These are phyloP conservation scores for Eurypyga helias DNA, from an alignment of 2,113 vertebrate species.

Conservation along the genomic window DNA sequence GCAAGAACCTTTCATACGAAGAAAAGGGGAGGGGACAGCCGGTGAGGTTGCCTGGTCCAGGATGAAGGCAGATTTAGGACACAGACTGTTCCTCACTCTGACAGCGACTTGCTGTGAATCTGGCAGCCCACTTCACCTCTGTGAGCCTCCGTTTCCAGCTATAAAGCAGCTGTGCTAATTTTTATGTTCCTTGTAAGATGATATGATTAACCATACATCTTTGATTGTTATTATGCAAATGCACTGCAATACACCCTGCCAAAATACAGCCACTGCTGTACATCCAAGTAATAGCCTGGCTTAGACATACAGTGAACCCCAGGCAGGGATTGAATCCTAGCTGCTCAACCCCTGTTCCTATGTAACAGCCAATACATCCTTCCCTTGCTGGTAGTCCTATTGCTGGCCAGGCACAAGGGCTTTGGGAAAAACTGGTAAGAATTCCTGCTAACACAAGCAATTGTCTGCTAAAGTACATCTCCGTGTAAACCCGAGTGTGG, in stretches of 20 bases:
- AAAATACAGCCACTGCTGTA: background rate
- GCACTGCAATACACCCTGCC: background rate
- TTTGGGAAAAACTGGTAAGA: accelerated
- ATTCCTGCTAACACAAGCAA: background rate
- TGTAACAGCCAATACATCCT: background rate
- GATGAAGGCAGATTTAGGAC: background rate
- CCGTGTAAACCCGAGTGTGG: background rate
- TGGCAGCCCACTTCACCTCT: background rate
- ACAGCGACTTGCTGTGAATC: background rate
- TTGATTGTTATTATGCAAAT: background rate
- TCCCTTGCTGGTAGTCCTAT: background rate
- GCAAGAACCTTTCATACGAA: background rate
- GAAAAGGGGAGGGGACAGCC: background rate
- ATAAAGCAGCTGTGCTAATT: background rate
- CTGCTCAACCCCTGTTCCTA: background rate
- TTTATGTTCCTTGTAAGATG: background rate
- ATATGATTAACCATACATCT: background rate
- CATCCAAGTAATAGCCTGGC: background rate
- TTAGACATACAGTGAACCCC: background rate
- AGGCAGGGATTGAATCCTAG: background rate
- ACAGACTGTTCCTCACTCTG: background rate
- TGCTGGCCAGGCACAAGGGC: background rate
- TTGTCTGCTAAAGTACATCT: background rate
- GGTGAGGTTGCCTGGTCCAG: background rate
- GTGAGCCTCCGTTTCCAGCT: background rate